Conservation (phyloP, 2,888 invertebrate genomes). For the Diploptera punctata region DNA sequence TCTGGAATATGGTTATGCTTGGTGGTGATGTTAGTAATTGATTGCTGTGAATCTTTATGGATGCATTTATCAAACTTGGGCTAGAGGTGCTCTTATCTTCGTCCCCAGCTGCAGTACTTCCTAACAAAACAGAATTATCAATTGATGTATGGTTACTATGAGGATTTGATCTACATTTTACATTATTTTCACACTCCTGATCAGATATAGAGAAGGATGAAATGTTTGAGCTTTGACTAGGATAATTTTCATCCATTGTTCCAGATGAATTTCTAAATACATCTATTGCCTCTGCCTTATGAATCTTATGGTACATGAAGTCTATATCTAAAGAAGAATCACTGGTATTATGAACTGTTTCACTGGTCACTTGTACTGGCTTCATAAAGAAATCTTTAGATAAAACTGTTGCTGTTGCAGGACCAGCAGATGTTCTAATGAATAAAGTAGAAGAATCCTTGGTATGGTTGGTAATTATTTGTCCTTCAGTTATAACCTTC, state of each 20-base stretch:
- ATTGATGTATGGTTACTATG: background rate
- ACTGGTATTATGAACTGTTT: background rate
- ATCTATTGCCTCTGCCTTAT: background rate
- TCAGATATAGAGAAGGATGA: too few relatives aligned
- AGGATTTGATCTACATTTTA: background rate
- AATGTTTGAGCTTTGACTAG: too few relatives aligned
- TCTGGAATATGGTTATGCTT: too few relatives aligned
- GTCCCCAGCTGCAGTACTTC: background rate
- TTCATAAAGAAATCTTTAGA: background rate
- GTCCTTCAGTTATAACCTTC: too few relatives aligned
- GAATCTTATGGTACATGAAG: background rate
- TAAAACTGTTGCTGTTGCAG: background rate
- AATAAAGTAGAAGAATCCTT: background rate
- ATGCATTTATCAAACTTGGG: background rate
- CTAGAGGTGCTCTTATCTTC: background rate
- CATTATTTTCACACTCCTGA: background rate
- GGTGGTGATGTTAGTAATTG: too few relatives aligned
- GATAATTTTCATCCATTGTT: too few relatives aligned
- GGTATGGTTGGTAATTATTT: too few relatives aligned
- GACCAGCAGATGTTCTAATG: background rate
- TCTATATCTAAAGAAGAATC: background rate
- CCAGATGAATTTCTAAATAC: background rate
- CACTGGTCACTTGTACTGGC: background rate
- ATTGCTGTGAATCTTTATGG: background rate
- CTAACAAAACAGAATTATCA: conserved; percentile 8